These are phyloP conservation scores for Semicossyphus pulcher DNA, from an alignment of 2,113 vertebrate species.

Conservation along the genomic window DNA sequence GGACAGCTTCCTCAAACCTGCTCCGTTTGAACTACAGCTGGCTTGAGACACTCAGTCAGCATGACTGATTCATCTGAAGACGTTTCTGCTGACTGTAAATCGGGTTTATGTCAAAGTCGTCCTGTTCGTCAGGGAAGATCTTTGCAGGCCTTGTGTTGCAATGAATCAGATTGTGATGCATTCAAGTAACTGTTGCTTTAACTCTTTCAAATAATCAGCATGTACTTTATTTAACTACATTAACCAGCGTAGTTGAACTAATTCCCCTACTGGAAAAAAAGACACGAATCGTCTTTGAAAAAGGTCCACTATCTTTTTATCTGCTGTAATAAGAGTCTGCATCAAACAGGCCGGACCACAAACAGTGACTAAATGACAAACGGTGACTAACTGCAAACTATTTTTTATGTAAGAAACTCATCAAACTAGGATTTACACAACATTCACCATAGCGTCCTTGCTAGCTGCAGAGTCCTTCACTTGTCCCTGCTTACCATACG, in stretches of 20 bases:
- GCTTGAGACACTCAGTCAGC: slow-evolving; percentile 22
- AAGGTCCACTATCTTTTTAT: background rate
- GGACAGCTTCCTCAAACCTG: slow-evolving; percentile 23
- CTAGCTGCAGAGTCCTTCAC: background rate
- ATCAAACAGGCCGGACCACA: background rate
- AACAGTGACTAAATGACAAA: background rate
- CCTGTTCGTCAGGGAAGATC: background rate
- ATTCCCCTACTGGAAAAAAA: too few relatives aligned
- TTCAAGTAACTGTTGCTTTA: background rate
- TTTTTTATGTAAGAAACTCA: background rate
- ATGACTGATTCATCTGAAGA: slow-evolving; percentile 26
- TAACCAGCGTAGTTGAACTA: background rate
- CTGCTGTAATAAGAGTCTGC: background rate
- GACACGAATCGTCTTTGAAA: background rate
- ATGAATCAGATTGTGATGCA: background rate
- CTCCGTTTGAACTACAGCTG: slow-evolving; percentile 39
- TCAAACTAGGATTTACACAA: slow-evolving; percentile 2
- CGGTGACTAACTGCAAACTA: background rate
- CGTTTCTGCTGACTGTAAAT: slow-evolving; percentile 12
- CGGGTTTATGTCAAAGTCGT: slow-evolving; percentile 7
- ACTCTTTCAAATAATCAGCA: background rate
- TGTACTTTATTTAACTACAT: background rate
- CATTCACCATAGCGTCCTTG: background rate
- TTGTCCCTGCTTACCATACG: background rate
- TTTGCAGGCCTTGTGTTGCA: background rate